These are phyloP conservation scores for Cygnus olor DNA, from an alignment of 2,797 vertebrate species.

Conservation along the genomic window DNA sequence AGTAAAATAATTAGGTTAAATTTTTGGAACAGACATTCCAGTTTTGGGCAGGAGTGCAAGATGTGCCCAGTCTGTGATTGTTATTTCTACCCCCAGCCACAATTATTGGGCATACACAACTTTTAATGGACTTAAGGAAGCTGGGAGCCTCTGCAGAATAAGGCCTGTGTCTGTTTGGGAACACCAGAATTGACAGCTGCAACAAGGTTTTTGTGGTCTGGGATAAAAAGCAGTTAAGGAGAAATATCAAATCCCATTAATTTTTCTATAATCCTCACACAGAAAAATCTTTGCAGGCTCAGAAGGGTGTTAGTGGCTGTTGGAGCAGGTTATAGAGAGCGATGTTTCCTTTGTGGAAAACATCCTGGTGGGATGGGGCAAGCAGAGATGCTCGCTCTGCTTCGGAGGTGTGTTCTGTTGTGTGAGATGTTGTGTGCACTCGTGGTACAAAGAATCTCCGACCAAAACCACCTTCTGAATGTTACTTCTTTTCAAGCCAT, in stretches of 20 bases:
- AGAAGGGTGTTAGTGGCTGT: neutral
- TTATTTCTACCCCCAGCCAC: fast-evolving
- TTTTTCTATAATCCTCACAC: no score
- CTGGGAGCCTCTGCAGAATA: neutral
- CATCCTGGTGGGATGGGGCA: fast-evolving
- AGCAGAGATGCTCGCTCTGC: neutral
- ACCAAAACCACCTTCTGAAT: neutral
- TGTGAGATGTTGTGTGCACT: fast-evolving
- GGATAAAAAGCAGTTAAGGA: neutral
- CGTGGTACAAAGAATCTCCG: neutral
- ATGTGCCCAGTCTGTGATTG: neutral
- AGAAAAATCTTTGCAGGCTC: neutral
- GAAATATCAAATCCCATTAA: no score
- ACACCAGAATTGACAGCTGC: neutral
- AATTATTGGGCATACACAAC: neutral
- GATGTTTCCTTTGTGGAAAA: neutral
- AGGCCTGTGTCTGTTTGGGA: neutral
- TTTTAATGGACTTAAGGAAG: neutral
- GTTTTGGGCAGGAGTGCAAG: neutral
- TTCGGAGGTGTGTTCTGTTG: fast-evolving
- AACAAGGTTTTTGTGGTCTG: neutral
- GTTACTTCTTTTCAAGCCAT: neutral
- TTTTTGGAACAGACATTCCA: neutral
- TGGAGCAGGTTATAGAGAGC: neutral
- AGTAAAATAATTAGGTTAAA: neutral